Base-by-base conservation (phyloP, 2,888 invertebrate genomes). In the Odiellus spinosus region DNA sequence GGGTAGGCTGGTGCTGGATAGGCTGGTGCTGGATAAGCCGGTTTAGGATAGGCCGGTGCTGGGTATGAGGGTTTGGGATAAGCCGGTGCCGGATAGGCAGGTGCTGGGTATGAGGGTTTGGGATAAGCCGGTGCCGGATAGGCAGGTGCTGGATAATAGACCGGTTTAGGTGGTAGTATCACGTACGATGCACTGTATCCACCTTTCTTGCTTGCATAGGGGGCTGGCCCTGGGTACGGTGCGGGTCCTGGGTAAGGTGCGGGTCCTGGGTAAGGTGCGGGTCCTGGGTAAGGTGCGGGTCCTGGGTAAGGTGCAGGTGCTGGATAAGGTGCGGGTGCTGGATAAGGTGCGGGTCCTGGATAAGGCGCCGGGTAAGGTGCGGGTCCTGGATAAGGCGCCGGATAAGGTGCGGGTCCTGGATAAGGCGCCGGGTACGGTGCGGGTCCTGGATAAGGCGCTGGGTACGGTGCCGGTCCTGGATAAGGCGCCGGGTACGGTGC, bases 21-120 rank as follows among this genome's bases (percentile, higher is more conserved):
- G 15, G 46, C 33, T 12, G 46, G 36, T 34, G 33, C 19, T 18
- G 18, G 19, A 5, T 39, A 32, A 4, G 33, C 14, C 11, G 42
- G 42, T 4, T 42, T 42, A 14, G 41, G 15, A 46, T 42, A 42
- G 3, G 46, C 42, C 11, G 46, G 41, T 12, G 46, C 46, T 14
- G n/a, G 20, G 19, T 38, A 42, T 5, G 26, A 19, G 26, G 46
- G 32, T 2, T 35, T 4, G 3, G 19, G 33, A 11, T 40, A 40
- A n/a, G 42, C 40, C 26, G 46, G 38, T 21, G 42, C n/a, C 12
- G 15, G 11, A n/a, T 42, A 43, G 26, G 44, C 40, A 8, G 44
- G 45, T 36, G 36, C 14, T 6, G 44, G n/a, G 14, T 48, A 48
- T 8, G 46, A 19, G 5, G 41, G 19, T 17, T n/a, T 10, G 39